Percentiles rank a stretch among this genome's conserved stretches.
Conservation (phyloP, 2,888 invertebrate genomes). For the Microchrysa polita region DNA sequence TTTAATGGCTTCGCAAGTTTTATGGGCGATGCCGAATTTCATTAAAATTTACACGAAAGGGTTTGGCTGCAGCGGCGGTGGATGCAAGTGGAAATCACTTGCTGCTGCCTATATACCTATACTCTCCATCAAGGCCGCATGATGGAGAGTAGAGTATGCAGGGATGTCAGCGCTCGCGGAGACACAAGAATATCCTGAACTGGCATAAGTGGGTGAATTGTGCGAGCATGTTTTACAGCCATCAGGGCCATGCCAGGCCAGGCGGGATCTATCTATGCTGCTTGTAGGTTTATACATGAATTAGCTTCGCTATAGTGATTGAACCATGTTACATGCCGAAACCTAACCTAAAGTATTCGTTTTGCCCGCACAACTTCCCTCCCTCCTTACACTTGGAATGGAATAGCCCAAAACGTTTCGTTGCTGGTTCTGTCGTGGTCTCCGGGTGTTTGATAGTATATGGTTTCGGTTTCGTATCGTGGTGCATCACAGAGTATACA, state of each 20-base stretch:
- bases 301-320: too few species aligned
- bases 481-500: neutral
- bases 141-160: too few species aligned
- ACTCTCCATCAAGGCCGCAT: too few species aligned
- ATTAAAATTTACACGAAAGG: constrained; percentile 48
- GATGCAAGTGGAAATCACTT: neutral
- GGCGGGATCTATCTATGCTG: too few species aligned
- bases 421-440: neutral
- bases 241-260: neutral
- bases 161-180: neutral
- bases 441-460: neutral
- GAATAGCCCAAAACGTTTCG: too few species aligned
- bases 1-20: constrained; percentile 48
- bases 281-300: too few species aligned
- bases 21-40: constrained; percentile 48
- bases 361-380: too few species aligned
- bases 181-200: neutral
- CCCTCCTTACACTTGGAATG: too few species aligned
- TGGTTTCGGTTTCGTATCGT: constrained; percentile 12
- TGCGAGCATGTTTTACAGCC: neutral
- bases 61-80: too few species aligned
- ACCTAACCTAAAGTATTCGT: too few species aligned
- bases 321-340: too few species aligned
- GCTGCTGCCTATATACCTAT: too few species aligned
- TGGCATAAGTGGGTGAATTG: neutral